Evolutionary conservation across 2,797 vertebrate genomes (phyloP).

Genomic region (Ctenosaura bakeri): DNA sequence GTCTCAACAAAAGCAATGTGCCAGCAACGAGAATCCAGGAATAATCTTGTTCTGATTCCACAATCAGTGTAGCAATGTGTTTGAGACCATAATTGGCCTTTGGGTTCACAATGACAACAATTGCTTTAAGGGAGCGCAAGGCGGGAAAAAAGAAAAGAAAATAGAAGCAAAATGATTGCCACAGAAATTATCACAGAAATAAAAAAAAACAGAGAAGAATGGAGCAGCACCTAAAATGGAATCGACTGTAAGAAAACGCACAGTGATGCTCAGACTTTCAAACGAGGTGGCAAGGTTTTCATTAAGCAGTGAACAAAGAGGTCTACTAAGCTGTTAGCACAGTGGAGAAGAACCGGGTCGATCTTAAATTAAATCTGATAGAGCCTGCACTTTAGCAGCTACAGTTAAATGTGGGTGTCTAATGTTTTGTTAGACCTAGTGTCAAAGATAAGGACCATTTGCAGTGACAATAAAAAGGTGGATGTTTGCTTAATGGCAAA

Average conservation of each 20-base stretch:
- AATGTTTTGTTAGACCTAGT: slow-evolving; percentile 33
- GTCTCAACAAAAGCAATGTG: neutral
- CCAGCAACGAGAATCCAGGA: neutral
- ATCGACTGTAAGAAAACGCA: neutral
- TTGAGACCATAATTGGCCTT: neutral
- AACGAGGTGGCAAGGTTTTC: slow-evolving; percentile 16
- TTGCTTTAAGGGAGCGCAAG: neutral
- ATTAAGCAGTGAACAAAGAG: slow-evolving; percentile 2
- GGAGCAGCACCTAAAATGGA: neutral
- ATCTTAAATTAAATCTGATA: slow-evolving; percentile 50
- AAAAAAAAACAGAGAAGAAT: neutral
- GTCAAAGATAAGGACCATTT: slow-evolving; percentile 45
- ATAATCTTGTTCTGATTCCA: neutral
- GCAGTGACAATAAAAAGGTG: slow-evolving; percentile 34
- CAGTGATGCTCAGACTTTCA: neutral
- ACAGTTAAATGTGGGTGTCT: slow-evolving; percentile 20
- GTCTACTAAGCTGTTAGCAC: slow-evolving; percentile 12
- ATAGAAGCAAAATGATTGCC: slow-evolving; percentile 28
- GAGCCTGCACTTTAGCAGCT: slow-evolving; percentile 30
- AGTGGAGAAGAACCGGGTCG: slow-evolving; percentile 10
- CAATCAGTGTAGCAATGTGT: neutral
- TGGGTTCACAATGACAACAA: neutral
- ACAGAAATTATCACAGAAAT: neutral
- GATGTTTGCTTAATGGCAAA: slow-evolving; percentile 34
- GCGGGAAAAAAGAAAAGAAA: neutral